Conservation (phyloP, 2,888 invertebrate genomes). For the Drosophila greeni region DNA sequence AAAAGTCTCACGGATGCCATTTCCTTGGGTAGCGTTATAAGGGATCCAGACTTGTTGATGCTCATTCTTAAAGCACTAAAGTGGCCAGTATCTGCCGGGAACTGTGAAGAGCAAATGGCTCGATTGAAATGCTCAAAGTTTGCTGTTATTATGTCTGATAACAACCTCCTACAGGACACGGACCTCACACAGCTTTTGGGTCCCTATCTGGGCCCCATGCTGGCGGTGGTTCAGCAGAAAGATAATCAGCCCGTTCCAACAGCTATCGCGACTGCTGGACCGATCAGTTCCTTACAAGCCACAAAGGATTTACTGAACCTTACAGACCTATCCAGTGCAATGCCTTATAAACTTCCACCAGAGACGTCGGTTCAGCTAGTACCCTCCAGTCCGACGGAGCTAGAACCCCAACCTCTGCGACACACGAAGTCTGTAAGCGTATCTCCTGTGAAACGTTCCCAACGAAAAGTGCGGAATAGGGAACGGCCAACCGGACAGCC, state of each 20-base stretch:
- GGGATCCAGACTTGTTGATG: constrained; percentile 77
- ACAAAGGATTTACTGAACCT: constrained; percentile 46
- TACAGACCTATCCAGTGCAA: constrained; percentile 60
- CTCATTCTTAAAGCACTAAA: constrained; percentile 78
- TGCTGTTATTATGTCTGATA: constrained; percentile 76
- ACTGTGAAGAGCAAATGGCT: constrained; percentile 74
- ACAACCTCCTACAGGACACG: constrained; percentile 76
- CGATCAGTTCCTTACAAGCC: constrained; percentile 36
- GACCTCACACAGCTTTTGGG: constrained; percentile 78
- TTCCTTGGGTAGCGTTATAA: constrained; percentile 76
- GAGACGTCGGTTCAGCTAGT: constrained; percentile 78
- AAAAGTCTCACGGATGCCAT: constrained; percentile 72
- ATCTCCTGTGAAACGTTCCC: constrained; percentile 31
- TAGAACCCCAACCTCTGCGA: constrained; percentile 24
- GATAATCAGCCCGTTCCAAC: constrained; percentile 49
- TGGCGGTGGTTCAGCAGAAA: constrained; percentile 64
- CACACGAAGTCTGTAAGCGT: constrained; percentile 3
- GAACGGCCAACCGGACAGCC: constrained; percentile 27
- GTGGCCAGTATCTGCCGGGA: constrained; percentile 75
- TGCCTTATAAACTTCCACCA: constrained; percentile 77
- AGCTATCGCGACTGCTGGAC: constrained; percentile 24
- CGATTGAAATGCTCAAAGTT: constrained; percentile 76
- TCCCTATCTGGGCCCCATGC: constrained; percentile 73
- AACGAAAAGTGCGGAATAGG: constrained; percentile 31
- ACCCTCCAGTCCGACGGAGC: constrained; percentile 73